Evolutionary conservation across 2,113 vertebrate species (phyloP).

Genomic region (Campylorhamphus procurvoides): DNA sequence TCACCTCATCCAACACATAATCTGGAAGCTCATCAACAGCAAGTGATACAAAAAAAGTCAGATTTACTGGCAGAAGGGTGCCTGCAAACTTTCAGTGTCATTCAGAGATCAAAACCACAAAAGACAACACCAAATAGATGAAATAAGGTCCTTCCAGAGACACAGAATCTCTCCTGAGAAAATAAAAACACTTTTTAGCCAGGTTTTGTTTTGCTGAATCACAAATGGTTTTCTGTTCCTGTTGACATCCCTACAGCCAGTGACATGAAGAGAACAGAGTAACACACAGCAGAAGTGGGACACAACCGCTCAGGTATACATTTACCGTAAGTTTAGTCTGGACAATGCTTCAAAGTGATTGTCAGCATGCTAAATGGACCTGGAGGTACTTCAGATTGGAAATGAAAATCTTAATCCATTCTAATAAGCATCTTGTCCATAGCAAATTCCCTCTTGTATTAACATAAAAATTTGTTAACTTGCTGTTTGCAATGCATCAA

Average conservation of each 20-base stretch:
- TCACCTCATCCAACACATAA: background rate
- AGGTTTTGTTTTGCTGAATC: background rate
- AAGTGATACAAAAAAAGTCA: background rate
- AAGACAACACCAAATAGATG: background rate
- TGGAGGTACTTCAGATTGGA: background rate
- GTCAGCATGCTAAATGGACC: background rate
- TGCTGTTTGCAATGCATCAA: background rate
- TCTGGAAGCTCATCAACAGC: background rate
- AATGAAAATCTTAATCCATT: background rate
- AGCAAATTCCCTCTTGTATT: background rate
- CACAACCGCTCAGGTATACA: background rate
- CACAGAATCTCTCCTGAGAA: background rate
- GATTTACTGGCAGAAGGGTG: background rate
- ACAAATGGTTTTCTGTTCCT: background rate
- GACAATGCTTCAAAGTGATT: background rate
- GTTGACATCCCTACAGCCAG: background rate
- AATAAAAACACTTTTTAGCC: background rate
- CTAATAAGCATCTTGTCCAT: background rate
- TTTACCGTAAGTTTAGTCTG: background rate
- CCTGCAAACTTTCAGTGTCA: background rate
- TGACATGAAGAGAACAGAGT: background rate
- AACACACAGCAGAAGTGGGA: background rate
- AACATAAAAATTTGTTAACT: background rate
- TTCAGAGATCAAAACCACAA: background rate
- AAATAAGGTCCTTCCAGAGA: background rate